Evolutionary conservation across 2,888 invertebrate genomes (phyloP), one percentile per base, ranked within the genome.

Genomic region (Diabrotica balteata): DNA sequence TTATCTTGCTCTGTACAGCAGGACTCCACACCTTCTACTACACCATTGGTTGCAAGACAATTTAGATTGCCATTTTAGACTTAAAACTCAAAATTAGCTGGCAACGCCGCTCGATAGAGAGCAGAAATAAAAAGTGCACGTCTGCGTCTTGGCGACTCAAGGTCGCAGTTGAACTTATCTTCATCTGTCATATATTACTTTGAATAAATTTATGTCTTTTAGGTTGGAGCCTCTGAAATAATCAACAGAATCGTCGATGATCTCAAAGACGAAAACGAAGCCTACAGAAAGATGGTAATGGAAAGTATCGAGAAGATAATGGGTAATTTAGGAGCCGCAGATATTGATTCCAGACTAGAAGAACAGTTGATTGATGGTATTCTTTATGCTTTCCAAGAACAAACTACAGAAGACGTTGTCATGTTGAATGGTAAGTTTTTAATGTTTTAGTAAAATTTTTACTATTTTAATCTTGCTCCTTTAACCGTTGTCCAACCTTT

Each of bases 271-370:
- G 99, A 99, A 85, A 98, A 98, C 82, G 99, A 99, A 84, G 97
- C 98, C 82, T 99, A 99, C 84, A 89, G 99, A 70, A 99, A 99
- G 87, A 99, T 99, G 99, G 99, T 99, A 4, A 99, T 99, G 97
- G 99, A 99, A 84, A 98, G 98, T 0, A 98, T 99, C 67, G 99
- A 99, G 83, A 98, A 98, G 85, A 97, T 98, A 67, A 95, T 98
- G 90, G 96, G 95, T 5, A 97, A 97, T 84, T 87, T 98, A 70
- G 99, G 99, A 17, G 97, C 98, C 0, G 96, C 97, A 0, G 99
- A 99, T 81, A 97, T 99, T 60, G 99, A 99, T 85, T 96, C 97
- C 0, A 90, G 98, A 53, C 86, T 99, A 4, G 99, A 99, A 83
- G 99, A 99, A 85, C 98, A 98, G 80, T 90, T 99, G 46, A 99